Evolutionary conservation across 2,888 invertebrate species (phyloP).

Genomic region (Axea sp.): DNA sequence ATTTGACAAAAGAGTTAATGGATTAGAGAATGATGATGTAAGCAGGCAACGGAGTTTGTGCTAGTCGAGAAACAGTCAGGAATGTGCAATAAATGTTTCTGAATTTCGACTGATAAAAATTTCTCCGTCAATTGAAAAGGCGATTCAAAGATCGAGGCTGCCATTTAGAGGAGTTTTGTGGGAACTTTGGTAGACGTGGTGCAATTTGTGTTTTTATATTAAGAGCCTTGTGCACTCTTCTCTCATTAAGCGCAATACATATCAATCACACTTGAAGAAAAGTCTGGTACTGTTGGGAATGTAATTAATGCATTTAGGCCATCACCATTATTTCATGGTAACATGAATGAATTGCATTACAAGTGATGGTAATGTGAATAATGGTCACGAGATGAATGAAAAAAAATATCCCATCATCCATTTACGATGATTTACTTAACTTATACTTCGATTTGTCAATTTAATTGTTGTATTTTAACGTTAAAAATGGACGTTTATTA

Average conservation of each 20-base stretch:
- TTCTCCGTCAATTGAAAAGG: constrained; percentile 5
- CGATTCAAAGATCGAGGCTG: not conserved
- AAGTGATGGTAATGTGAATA: constrained; percentile 48
- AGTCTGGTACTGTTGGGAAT: constrained; percentile 51
- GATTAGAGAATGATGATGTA: constrained; percentile 9
- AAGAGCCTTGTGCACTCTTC: constrained; percentile 35
- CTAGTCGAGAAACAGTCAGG: constrained; percentile 18
- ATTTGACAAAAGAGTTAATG: constrained; percentile 59
- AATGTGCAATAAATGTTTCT: constrained; percentile 15
- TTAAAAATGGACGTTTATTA: too few species aligned
- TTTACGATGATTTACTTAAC: constrained; percentile 18
- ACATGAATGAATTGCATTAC: constrained; percentile 52
- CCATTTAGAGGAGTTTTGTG: constrained; percentile 36
- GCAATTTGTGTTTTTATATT: constrained; percentile 40
- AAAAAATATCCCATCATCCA: constrained; percentile 27
- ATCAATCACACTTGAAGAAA: constrained; percentile 57
- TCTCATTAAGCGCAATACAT: constrained; percentile 55
- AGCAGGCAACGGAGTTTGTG: too few species aligned
- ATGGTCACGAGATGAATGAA: constrained; percentile 15
- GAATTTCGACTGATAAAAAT: constrained; percentile 45
- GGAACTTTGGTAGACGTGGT: constrained; percentile 37
- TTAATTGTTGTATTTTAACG: too few species aligned
- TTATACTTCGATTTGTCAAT: too few species aligned
- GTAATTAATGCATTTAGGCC: constrained; percentile 61
- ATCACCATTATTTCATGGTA: constrained; percentile 55